Conservation (phyloP, 2,797 vertebrate species). For the Argentina silus region DNA sequence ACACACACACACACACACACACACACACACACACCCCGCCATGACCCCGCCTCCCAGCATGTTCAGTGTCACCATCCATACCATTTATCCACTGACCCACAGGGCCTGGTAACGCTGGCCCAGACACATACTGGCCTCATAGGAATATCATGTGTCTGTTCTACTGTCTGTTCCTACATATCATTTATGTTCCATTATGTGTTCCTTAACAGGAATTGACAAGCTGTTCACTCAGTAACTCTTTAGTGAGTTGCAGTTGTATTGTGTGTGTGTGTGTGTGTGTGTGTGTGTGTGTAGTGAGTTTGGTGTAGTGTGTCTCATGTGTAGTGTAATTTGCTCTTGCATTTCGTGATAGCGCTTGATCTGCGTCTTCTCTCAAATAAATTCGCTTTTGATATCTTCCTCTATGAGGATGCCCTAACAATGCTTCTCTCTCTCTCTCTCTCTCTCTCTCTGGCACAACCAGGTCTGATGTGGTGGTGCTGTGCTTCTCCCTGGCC, state of each 20-base stretch:
- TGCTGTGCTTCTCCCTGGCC: constrained; percentile 92
- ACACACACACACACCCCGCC: constrained; percentile 10
- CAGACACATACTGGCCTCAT: not conserved
- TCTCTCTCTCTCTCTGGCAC: not conserved
- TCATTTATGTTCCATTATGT: not conserved
- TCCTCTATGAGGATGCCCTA: too few relatives aligned
- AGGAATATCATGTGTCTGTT: not conserved
- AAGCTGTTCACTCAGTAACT: not conserved
- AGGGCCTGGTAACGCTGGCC: not conserved
- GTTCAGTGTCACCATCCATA: constrained; percentile 22
- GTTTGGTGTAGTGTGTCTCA: too few relatives aligned
- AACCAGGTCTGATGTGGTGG: constrained; percentile 88
- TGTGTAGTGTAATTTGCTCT: too few relatives aligned
- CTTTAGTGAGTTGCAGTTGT: not conserved
- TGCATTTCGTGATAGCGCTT: too few relatives aligned
- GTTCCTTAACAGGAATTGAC: too few relatives aligned
- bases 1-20: constrained; percentile 14
- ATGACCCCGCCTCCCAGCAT: constrained; percentile 18
- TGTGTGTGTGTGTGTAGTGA: too few relatives aligned
- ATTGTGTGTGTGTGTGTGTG: not conserved
- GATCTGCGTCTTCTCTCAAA: constrained; percentile 17
- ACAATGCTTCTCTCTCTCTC: not conserved
- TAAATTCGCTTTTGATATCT: not conserved
- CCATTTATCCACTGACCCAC: not conserved
- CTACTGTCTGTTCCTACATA: not conserved